Percentiles rank a stretch among this genome's conserved stretches.
These are phyloP conservation scores for Phrixothrix hirtus DNA, from an alignment of 2,888 invertebrate species.

Conservation along the genomic window DNA sequence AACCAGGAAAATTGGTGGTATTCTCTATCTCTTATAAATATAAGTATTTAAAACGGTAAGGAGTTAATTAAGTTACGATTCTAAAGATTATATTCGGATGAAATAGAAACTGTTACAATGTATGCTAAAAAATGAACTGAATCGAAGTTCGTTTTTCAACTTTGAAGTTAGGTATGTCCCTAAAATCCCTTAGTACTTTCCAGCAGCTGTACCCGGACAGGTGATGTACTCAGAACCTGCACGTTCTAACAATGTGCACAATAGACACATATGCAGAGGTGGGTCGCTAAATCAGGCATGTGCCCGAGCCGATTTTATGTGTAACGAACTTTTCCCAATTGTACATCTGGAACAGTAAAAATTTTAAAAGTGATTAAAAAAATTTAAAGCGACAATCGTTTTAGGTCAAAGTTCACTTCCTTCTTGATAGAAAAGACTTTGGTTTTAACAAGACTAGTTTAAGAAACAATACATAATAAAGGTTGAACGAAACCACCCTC, in stretches of 20 bases:
- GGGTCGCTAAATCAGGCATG: slow-evolving; percentile 34
- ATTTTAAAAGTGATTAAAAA: slow-evolving; percentile 3
- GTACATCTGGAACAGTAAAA: slow-evolving; percentile 26
- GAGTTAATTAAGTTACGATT: too few species aligned
- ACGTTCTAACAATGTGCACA: slow-evolving; percentile 29
- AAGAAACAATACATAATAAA: slow-evolving; percentile 24
- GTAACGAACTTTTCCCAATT: slow-evolving; percentile 29
- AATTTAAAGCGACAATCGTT: background rate
- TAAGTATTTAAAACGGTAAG: too few species aligned
- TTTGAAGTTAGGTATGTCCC: slow-evolving; percentile 22
- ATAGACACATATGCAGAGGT: slow-evolving; percentile 33
- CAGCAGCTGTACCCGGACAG: slow-evolving; percentile 34
- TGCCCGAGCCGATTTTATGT: slow-evolving; percentile 29
- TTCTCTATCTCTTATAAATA: too few species aligned
- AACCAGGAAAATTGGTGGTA: too few species aligned
- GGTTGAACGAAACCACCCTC: slow-evolving; percentile 34
- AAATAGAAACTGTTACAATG: background rate
- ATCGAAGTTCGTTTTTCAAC: slow-evolving; percentile 9
- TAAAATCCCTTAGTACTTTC: slow-evolving; percentile 21
- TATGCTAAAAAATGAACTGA: background rate
- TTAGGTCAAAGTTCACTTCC: background rate
- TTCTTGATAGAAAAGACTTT: too few species aligned
- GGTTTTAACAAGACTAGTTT: too few species aligned
- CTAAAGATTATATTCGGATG: too few species aligned
- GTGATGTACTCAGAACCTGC: slow-evolving; percentile 32